Percentiles rank a stretch among this genome's conserved stretches.
Evolutionary conservation across 2,888 invertebrate genomes (phyloP).

Genomic region (Pantelozetes paolii): DNA sequence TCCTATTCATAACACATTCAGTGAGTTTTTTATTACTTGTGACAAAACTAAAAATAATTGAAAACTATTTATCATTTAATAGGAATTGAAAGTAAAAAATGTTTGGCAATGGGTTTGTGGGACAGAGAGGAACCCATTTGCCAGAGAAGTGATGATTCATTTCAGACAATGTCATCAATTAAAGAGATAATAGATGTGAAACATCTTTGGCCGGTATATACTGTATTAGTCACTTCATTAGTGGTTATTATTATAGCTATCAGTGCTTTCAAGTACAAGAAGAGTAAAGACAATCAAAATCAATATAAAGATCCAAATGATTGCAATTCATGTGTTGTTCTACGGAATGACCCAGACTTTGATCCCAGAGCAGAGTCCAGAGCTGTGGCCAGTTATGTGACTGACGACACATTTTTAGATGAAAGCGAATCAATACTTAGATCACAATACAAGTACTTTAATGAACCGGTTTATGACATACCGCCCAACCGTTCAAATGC

Average conservation of each 20-base stretch:
- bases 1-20: background rate
- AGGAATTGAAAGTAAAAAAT: background rate
- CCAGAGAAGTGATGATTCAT: background rate
- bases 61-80: background rate
- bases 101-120: constrained; percentile 3
- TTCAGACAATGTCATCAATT: background rate
- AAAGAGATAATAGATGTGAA: background rate
- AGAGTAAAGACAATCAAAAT: background rate
- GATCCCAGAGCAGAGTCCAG: too few species aligned
- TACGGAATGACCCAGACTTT: too few species aligned
- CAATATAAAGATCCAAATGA: background rate
- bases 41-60: background rate
- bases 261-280: background rate
- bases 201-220: background rate
- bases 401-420: background rate
- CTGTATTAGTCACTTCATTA: background rate
- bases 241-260: background rate
- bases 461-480: constrained; percentile 4
- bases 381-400: background rate
- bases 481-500: background rate
- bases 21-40: background rate
- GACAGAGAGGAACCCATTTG: background rate
- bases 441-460: background rate
- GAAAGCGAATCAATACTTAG: background rate
- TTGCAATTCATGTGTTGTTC: background rate